These are phyloP conservation scores for Drosophila neotestacea DNA, from an alignment of 2,888 invertebrate genomes.

Conservation along the genomic window DNA sequence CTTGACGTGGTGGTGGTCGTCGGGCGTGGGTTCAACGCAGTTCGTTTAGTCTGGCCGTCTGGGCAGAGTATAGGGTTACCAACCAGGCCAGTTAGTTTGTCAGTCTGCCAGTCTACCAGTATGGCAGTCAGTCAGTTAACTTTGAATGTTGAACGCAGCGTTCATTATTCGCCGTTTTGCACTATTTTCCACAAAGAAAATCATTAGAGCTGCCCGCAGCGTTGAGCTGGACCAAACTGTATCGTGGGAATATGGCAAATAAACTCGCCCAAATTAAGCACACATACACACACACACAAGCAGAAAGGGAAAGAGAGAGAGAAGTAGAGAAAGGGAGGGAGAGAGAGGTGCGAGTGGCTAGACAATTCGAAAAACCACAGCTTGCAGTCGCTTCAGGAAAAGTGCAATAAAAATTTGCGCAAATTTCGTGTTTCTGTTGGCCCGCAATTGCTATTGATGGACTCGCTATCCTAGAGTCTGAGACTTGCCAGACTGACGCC, in stretches of 20 bases:
- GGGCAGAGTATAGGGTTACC: conserved; percentile 60
- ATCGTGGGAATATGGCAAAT: conserved; percentile 84
- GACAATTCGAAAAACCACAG: conserved; percentile 59
- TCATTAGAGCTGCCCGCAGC: conserved; percentile 76
- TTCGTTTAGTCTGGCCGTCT: conserved; percentile 17
- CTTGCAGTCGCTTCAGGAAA: conserved; percentile 71
- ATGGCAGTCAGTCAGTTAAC: conserved; percentile 34
- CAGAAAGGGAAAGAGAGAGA: conserved; percentile 15
- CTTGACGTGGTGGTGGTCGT: conserved; percentile 31
- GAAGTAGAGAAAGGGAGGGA: conserved; percentile 12
- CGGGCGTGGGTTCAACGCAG: conserved; percentile 66
- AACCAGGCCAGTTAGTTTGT: conserved; percentile 2
- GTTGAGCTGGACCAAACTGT: conserved; percentile 73
- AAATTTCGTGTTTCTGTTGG: conserved; percentile 80
- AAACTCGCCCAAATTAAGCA: conserved; percentile 79
- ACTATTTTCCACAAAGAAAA: conserved; percentile 74
- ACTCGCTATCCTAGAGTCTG: conserved; percentile 31
- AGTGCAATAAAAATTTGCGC: conserved; percentile 80
- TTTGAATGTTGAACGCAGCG: conserved; percentile 62
- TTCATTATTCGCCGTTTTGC: conserved; percentile 78
- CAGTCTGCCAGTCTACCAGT: conserved; percentile 11
- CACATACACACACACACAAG: conserved; percentile 32
- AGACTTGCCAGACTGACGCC: conserved; percentile 65
- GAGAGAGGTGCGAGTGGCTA: conserved; percentile 32
- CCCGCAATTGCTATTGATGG: conserved; percentile 78